These are phyloP conservation scores for Mus spretus DNA, from an alignment of 2,797 vertebrate genomes.

Conservation along the genomic window DNA sequence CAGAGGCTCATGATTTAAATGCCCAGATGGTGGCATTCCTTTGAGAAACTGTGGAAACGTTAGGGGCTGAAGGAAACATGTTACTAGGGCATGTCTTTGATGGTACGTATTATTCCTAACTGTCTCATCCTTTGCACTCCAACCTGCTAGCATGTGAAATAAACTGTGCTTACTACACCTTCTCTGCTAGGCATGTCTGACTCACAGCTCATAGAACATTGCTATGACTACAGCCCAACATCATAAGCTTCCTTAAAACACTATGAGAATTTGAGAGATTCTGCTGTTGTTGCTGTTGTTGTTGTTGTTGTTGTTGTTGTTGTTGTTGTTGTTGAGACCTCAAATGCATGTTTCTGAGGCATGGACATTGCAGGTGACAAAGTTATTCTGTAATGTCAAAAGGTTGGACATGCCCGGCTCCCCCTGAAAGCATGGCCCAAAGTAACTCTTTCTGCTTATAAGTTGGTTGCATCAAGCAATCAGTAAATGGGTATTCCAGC, in stretches of 20 bases:
- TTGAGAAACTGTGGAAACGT: background rate
- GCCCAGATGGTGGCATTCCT: background rate
- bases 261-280: background rate
- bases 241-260: background rate
- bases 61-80: background rate
- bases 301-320: background rate
- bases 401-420: background rate
- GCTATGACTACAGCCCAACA: background rate
- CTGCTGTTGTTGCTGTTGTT: too few relatives aligned
- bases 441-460: background rate
- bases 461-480: background rate
- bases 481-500: background rate
- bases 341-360: background rate
- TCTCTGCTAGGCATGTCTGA: background rate
- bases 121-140: background rate
- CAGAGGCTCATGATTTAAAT: background rate
- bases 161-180: background rate
- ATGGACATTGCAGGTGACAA: background rate
- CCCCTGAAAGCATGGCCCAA: background rate
- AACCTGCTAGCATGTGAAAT: background rate
- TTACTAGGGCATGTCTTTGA: background rate
- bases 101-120: background rate
- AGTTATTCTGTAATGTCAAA: background rate
- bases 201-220: background rate
- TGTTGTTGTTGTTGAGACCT: background rate